Percentiles rank a stretch among this genome's conserved stretches.
Conservation (phyloP, 1,140 invertebrate species). For the Lanistes nyassanus region DNA sequence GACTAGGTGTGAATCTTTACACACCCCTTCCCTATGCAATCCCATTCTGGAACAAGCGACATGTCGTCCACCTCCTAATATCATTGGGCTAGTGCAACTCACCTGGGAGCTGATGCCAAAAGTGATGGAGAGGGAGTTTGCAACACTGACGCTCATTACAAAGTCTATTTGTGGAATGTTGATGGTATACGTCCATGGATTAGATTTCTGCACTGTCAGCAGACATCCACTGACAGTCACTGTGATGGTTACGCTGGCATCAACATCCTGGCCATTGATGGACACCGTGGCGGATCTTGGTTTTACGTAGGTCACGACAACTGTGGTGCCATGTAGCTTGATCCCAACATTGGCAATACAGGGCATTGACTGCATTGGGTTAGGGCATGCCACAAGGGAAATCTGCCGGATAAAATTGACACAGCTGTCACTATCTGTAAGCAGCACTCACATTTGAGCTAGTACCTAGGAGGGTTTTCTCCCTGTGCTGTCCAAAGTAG, state of each 20-base stretch:
- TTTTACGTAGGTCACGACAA: background rate
- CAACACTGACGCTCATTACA: background rate
- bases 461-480: too few relatives aligned
- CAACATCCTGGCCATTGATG: conserved; percentile 1
- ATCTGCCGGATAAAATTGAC: conserved; percentile 13
- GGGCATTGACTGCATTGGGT: conserved; percentile 1
- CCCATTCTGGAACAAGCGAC: too few relatives aligned
- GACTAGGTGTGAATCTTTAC: too few relatives aligned
- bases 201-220: background rate
- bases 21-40: too few relatives aligned
- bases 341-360: conserved; percentile 9
- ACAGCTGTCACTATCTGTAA: too few relatives aligned
- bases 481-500: too few relatives aligned
- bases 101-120: background rate
- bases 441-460: too few relatives aligned
- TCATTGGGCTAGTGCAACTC: background rate
- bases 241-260: background rate
- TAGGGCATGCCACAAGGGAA: background rate
- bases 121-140: background rate
- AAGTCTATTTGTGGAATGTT: background rate
- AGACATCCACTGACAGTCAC: background rate
- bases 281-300: background rate
- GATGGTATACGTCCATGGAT: conserved; percentile 10
- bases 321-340: conserved; percentile 4
- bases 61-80: too few relatives aligned